Conservation (phyloP, 2,113 vertebrate species). For the Megaceryle maxima region DNA sequence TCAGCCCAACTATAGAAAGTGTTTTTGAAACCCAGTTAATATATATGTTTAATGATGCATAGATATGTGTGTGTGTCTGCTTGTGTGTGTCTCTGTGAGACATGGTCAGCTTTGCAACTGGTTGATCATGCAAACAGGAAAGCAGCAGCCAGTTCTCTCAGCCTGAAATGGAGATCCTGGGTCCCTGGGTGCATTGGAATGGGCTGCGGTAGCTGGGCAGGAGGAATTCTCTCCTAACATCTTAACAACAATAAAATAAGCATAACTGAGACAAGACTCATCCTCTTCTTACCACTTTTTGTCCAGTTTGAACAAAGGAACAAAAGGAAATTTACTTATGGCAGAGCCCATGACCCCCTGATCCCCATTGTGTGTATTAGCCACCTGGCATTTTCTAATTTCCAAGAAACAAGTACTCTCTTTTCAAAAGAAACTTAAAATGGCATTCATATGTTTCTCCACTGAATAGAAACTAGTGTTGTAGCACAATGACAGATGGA, state of each 20-base stretch:
- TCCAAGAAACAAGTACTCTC: background rate
- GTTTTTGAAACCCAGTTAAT: background rate
- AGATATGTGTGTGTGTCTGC: background rate
- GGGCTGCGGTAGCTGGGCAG: background rate
- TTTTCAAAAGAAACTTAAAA: background rate
- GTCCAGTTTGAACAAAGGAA: background rate
- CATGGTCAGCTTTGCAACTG: background rate
- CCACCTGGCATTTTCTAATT: background rate
- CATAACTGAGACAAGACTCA: background rate
- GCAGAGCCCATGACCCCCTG: background rate
- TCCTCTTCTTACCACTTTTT: background rate
- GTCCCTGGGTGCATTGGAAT: background rate
- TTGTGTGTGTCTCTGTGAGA: background rate
- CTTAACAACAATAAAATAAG: background rate
- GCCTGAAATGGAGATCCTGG: background rate
- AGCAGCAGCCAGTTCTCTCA: background rate
- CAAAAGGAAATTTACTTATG: background rate
- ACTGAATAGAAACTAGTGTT: background rate
- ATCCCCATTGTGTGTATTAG: background rate
- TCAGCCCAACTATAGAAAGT: background rate
- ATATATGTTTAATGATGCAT: background rate
- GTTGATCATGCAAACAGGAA: background rate
- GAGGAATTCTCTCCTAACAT: background rate
- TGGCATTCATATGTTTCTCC: background rate
- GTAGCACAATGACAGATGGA: background rate